Conservation (phyloP, 2,888 invertebrate species). For the Drosophila trichaetosa region DNA sequence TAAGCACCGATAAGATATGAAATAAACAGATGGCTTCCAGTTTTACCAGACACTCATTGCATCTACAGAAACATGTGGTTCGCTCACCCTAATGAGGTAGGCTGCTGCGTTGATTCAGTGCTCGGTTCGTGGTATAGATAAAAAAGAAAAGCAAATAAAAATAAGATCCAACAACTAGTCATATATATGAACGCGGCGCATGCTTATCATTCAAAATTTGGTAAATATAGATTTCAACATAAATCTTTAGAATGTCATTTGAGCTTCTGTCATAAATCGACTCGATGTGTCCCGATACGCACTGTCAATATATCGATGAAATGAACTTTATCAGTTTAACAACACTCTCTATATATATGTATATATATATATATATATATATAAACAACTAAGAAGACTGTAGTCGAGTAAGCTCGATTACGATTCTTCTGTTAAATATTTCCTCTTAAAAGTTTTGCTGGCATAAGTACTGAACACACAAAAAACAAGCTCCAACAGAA, state of each 20-base stretch:
- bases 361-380: background rate
- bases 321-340: background rate
- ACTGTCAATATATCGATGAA: background rate
- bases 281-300: constrained; percentile 15
- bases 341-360: background rate
- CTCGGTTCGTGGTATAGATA: constrained; percentile 36
- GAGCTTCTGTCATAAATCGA: constrained; percentile 12
- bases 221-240: constrained; percentile 3
- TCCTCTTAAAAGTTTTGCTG: background rate
- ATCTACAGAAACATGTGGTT: background rate
- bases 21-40: background rate
- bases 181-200: background rate
- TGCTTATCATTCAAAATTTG: constrained; percentile 30
- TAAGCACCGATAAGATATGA: constrained; percentile 12
- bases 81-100: constrained; percentile 6
- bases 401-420: background rate
- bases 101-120: constrained; percentile 32
- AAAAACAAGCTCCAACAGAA: background rate
- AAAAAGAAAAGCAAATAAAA: constrained; percentile 1
- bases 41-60: constrained; percentile 4
- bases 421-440: background rate
- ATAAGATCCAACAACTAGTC: background rate
- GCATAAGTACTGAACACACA: background rate
- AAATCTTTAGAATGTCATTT: constrained; percentile 10
- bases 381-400: background rate